Conservation (phyloP, 2,113 vertebrate genomes). For the Jaculus jaculus region DNA sequence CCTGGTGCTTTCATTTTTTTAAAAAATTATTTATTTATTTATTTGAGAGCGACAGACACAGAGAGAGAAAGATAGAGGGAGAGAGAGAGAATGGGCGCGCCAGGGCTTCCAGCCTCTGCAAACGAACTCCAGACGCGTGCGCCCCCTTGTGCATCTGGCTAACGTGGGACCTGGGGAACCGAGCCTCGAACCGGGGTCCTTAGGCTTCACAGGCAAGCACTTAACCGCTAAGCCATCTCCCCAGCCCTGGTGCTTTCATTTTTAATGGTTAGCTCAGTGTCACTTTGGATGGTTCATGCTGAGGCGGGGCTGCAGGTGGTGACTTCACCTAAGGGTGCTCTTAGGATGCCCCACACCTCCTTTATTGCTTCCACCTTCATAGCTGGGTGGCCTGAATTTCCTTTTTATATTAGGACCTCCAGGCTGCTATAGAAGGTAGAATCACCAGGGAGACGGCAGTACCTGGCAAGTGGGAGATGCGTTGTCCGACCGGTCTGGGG, state of each 20-base stretch:
- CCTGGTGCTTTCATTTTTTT: not conserved
- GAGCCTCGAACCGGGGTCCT: too few species aligned
- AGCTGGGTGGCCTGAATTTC: not conserved
- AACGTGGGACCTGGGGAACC: too few species aligned
- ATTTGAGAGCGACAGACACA: too few species aligned
- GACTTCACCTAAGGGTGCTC: not conserved
- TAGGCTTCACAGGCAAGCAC: too few species aligned
- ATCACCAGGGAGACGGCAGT: not conserved
- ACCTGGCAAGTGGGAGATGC: slow-evolving; percentile 59
- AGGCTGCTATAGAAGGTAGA: not conserved
- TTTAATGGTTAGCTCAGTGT: not conserved
- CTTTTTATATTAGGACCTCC: not conserved
- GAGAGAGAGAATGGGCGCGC: too few species aligned
- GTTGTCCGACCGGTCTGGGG: slow-evolving; percentile 69
- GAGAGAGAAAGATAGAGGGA: too few species aligned
- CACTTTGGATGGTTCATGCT: not conserved
- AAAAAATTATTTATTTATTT: too few species aligned
- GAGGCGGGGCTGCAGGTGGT: not conserved
- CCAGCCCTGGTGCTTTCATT: too few species aligned
- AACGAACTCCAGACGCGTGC: too few species aligned
- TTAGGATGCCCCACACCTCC: not conserved
- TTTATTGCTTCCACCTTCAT: not conserved
- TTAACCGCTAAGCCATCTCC: too few species aligned
- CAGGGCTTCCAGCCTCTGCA: too few species aligned
- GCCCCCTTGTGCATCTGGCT: too few species aligned